phyloP scores from a whole-genome alignment of 2,888 invertebrate genomes.

The Sinopyrophorus schimmeli region DNA sequence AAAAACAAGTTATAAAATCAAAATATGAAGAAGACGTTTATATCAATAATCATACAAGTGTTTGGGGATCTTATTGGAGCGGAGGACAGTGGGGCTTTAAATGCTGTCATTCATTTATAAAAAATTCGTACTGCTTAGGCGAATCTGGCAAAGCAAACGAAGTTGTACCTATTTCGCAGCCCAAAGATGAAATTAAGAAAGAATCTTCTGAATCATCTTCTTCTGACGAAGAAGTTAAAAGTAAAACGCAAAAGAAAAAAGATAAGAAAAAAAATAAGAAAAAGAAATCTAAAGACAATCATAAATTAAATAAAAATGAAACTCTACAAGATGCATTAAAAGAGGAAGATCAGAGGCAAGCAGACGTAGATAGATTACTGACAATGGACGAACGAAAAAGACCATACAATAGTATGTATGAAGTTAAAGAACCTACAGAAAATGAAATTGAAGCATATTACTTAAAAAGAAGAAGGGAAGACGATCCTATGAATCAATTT shows the following conservation, averaged over 20 bases:
- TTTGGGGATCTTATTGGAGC: slow-evolving; percentile 97
- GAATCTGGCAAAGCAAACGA: slow-evolving; percentile 62
- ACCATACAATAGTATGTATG: slow-evolving; percentile 90
- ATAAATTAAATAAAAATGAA: slow-evolving; percentile 54
- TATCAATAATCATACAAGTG: slow-evolving; percentile 89
- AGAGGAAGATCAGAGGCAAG: slow-evolving; percentile 65
- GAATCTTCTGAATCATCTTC: slow-evolving; percentile 30
- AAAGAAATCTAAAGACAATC: slow-evolving; percentile 56
- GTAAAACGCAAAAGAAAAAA: slow-evolving; percentile 35
- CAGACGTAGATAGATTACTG: slow-evolving; percentile 66
- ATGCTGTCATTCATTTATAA: slow-evolving; percentile 91
- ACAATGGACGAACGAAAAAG: slow-evolving; percentile 86
- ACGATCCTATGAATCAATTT: slow-evolving; percentile 90
- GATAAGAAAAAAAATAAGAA: slow-evolving; percentile 49
- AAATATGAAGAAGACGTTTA: slow-evolving; percentile 94
- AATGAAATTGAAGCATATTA: slow-evolving; percentile 94
- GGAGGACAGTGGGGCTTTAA: slow-evolving; percentile 94
- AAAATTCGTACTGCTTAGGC: slow-evolving; percentile 88
- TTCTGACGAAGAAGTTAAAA: slow-evolving; percentile 26
- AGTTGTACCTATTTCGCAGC: slow-evolving; percentile 17
- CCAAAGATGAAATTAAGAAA: slow-evolving; percentile 13
- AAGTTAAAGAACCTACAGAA: slow-evolving; percentile 82
- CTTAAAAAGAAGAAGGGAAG: slow-evolving; percentile 79
- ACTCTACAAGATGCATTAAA: slow-evolving; percentile 67
- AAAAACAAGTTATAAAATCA: slow-evolving; percentile 81